Base-by-base conservation (phyloP, 1,140 invertebrate genomes). In the Hormaphis cornu region DNA sequence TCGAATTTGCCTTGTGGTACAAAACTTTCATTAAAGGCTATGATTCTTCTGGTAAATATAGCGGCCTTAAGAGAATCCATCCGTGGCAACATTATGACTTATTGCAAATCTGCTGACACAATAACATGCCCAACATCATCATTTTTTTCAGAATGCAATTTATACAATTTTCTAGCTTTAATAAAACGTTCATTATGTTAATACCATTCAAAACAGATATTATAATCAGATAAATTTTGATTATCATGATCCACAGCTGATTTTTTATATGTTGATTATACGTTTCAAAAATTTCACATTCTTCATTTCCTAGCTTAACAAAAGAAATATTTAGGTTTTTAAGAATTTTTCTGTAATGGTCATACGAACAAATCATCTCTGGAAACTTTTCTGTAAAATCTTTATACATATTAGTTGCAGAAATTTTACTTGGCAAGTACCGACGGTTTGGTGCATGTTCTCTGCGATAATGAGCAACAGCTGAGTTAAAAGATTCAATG, bases 31-130 rank as follows among this genome's bases (percentile, higher is more conserved):
- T 71, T 40, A 24, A 28, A 66, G 69, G 40, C 44, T n/a, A 44
- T 69, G 10, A 69, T 6, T n/a, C 30, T 33, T 58, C 20, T 58
- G n/a, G 35, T 58, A 58, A 73, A 73, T 24, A 73, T 24, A 28
- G 72, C 58, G 46, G 40, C n/a, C 58, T 73, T 72, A 48, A 72
- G 72, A 18, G 28, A 56, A 16, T 73, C 73, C 9, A 71, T 42
- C 70, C 71, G 48, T 9, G 72, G 69, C 33, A 72, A 53, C 71
- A 73, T 73, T 48, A 72, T 72, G 30, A 73, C 46, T 66, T 73
- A 71, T 46, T 73, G 59, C 12, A 73, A 69, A 69, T 73, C 71
- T 22, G 71, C 71, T 1, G 72, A 72, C 10, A 71, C 26, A 46
- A n/a, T n/a, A n/a, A n/a, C n/a, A n/a, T n/a, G n/a, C n/a, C n/a